phyloP scores from a whole-genome alignment of 2,888 invertebrate species.

The Netelia virgata region DNA sequence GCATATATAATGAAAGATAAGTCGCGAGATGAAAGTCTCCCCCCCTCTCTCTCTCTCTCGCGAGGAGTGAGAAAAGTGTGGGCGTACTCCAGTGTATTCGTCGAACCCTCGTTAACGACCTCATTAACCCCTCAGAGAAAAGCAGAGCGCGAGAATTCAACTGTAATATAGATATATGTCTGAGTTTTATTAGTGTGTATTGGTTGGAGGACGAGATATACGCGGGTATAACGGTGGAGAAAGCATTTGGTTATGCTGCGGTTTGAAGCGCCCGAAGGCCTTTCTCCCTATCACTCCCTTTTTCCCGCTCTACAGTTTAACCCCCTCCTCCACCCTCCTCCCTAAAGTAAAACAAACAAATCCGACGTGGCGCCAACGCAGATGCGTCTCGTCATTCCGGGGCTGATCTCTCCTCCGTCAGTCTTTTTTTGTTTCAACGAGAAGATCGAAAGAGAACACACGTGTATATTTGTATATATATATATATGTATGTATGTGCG shows the following conservation, averaged over 20 bases:
- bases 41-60: too few relatives aligned
- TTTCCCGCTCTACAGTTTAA: conserved; percentile 62
- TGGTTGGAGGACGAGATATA: not conserved
- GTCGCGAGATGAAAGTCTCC: conserved; percentile 1
- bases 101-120: conserved; percentile 79
- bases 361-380: conserved; percentile 83
- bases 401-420: conserved; percentile 62
- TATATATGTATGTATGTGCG: conserved; percentile 38
- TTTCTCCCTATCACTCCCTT: conserved; percentile 34
- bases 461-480: conserved; percentile 19
- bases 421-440: conserved; percentile 44
- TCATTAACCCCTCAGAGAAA: conserved; percentile 77
- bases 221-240: conserved; percentile 32
- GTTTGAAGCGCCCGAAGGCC: conserved; percentile 52
- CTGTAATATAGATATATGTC: conserved; percentile 1
- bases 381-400: conserved; percentile 83
- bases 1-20: not conserved
- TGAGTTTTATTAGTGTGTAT: not conserved
- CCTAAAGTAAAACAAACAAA: conserved; percentile 83
- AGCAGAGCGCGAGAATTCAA: conserved; percentile 50
- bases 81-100: conserved; percentile 46
- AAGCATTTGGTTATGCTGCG: conserved; percentile 51
- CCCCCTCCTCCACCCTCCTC: conserved; percentile 37
- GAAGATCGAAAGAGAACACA: conserved; percentile 39
- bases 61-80: conserved; percentile 22